These are phyloP conservation scores for Butorides virescens DNA, from an alignment of 2,113 vertebrate species.

Conservation along the genomic window DNA sequence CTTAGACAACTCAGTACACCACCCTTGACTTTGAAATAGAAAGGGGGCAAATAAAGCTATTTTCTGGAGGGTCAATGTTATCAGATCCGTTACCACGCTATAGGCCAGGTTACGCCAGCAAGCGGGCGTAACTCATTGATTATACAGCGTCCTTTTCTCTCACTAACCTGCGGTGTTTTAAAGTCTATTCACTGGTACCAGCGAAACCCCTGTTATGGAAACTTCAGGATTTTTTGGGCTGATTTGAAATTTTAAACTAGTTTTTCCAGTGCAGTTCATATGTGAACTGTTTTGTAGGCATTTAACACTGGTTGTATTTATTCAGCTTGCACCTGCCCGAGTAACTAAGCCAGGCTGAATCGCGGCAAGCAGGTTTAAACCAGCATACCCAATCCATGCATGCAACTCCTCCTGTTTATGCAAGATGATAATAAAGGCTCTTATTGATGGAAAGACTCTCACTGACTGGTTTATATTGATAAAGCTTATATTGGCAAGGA, in stretches of 20 bases:
- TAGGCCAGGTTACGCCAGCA: background rate
- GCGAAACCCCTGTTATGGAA: background rate
- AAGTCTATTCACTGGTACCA: background rate
- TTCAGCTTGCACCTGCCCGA: background rate
- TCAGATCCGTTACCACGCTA: background rate
- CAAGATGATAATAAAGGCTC: background rate
- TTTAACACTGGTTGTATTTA: background rate
- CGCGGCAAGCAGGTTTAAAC: background rate
- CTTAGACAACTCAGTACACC: background rate
- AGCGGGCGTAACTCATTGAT: background rate
- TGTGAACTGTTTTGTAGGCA: background rate
- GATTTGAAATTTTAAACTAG: background rate
- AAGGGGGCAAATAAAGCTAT: background rate
- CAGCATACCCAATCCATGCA: background rate
- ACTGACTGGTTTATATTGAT: background rate
- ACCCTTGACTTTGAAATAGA: background rate
- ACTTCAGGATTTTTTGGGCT: background rate
- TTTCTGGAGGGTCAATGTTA: background rate
- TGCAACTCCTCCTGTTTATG: background rate
- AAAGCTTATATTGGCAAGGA: background rate
- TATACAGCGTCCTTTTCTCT: background rate
- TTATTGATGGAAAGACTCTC: background rate
- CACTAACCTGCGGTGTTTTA: background rate
- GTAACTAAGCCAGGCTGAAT: background rate
- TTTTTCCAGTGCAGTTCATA: background rate